A percentile compares a stretch with the other conserved stretches of the same genome.
phyloP scores from a whole-genome alignment of 2,888 invertebrate genomes.

The Orthonevra nobilis region DNA sequence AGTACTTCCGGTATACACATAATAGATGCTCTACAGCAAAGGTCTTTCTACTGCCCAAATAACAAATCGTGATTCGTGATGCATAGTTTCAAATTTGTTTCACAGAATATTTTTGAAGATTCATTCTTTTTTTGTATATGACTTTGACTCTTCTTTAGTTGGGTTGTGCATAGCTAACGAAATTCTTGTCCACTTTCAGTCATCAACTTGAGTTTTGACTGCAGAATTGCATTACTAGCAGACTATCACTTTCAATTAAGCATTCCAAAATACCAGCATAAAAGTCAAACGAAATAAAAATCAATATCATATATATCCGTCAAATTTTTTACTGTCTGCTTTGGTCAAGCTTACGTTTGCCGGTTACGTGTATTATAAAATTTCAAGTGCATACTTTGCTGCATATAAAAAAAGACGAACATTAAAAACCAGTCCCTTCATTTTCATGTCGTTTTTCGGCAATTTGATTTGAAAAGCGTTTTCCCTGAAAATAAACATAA shows the following conservation, averaged over 20 bases:
- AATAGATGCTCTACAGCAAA: no score
- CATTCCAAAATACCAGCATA: slow-evolving; percentile 36
- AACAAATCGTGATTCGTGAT: no score
- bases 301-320: slow-evolving; percentile 45
- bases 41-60: no score
- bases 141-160: no score
- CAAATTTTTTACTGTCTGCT: slow-evolving; percentile 44
- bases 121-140: no score
- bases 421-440: slow-evolving; percentile 50
- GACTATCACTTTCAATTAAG: slow-evolving; percentile 55
- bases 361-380: slow-evolving; percentile 22
- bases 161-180: no score
- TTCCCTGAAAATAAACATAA: slow-evolving; percentile 76
- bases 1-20: no score
- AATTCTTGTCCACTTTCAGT: no score
- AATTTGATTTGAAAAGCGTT: slow-evolving; percentile 79
- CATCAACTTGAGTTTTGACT: slow-evolving; percentile 12
- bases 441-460: slow-evolving; percentile 74
- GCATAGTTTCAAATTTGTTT: no score
- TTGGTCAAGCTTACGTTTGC: slow-evolving; percentile 11
- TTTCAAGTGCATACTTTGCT: slow-evolving; percentile 52
- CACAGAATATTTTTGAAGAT: no score
- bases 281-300: slow-evolving; percentile 35
- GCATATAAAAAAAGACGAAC: slow-evolving; percentile 12
- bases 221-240: slow-evolving; percentile 8